A percentile compares a stretch with the other conserved stretches of the same genome.
Evolutionary conservation across 1,140 invertebrate species (phyloP).

Genomic region (honey bee (Apis mellifera)): Amel_HAv3.1 CM009945.2:4833501-4834000

Average conservation of each 20-base stretch:
- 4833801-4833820: conserved; percentile 51
- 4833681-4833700: conserved; percentile 1
- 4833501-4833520: no score
- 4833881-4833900: conserved; percentile 66
- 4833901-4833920: conserved; percentile 37
- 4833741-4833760: conserved; percentile 42
- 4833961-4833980: neutral
- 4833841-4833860: no score
- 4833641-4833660: conserved; percentile 16
- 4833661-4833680: neutral
- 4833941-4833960: conserved; percentile 25
- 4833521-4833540: no score
- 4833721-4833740: conserved; percentile 62
- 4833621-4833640: neutral
- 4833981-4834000: conserved; percentile 8
- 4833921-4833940: conserved; percentile 20
- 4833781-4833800: conserved; percentile 51
- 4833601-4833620: neutral
- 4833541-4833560: no score
- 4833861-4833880: conserved; percentile 44
- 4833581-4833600: no score
- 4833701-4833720: conserved; percentile 1
- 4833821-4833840: neutral
- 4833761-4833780: conserved; percentile 49
- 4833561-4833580: no score